Conservation (phyloP, 2,113 vertebrate genomes). For the Vidua chalybeata region DNA sequence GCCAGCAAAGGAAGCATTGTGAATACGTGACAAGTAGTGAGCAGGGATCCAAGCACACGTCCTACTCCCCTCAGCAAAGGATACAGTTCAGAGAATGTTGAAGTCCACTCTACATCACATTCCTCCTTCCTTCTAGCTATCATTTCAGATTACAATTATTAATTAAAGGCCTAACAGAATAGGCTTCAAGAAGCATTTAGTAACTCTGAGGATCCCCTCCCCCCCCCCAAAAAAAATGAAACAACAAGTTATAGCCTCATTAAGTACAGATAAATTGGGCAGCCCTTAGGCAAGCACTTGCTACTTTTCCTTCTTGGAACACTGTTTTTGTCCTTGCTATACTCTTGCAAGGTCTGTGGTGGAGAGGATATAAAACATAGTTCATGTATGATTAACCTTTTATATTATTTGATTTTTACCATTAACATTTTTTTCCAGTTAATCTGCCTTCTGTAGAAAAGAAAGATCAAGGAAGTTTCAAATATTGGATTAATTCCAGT, state of each 20-base stretch:
- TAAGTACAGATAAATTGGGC: not conserved
- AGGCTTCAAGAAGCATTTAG: not conserved
- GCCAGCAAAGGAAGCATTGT: not conserved
- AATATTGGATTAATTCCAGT: not conserved
- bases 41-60: not conserved
- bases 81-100: accelerated
- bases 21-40: not conserved
- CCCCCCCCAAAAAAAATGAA: not conserved
- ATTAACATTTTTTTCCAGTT: not conserved
- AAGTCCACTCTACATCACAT: not conserved
- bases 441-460: not conserved
- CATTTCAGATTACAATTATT: not conserved
- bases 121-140: not conserved
- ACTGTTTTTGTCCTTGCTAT: not conserved
- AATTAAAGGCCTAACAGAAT: not conserved
- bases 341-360: not conserved
- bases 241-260: not conserved
- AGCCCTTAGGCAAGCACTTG: not conserved
- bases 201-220: not conserved
- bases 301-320: not conserved
- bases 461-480: not conserved
- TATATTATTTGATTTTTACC: not conserved
- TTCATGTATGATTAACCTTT: not conserved
- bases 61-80: not conserved
- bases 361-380: not conserved